phyloP scores from a whole-genome alignment of 92 coral and sea anemone genomes.

The Epizoanthus scotinus region DNA sequence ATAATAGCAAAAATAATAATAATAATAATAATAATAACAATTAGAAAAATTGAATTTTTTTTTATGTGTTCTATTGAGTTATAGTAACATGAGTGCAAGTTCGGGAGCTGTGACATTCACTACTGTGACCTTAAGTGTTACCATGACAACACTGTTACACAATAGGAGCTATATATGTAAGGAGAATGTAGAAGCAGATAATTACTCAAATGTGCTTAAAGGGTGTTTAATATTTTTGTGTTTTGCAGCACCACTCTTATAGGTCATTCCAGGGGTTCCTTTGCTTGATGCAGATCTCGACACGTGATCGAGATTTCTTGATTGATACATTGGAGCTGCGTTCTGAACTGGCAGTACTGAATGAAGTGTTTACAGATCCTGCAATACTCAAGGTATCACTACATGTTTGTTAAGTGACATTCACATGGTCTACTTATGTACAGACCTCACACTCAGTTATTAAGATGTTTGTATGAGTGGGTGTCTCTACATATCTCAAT shows the following conservation, averaged over 20 bases:
- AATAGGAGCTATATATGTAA: neutral
- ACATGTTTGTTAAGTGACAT: neutral
- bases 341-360: conserved; percentile 69
- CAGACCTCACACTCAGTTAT: no score
- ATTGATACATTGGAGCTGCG: conserved; percentile 89
- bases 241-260: conserved; percentile 84
- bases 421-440: neutral
- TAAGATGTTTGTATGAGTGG: no score
- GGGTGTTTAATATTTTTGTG: neutral
- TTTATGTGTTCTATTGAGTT: no score
- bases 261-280: conserved; percentile 93
- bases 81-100: neutral
- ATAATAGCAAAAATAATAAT: no score
- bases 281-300: conserved; percentile 97
- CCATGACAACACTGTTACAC: neutral
- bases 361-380: conserved; percentile 88
- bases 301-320: conserved; percentile 81
- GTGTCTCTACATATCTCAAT: no score
- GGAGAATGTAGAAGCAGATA: neutral
- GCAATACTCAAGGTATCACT: conserved; percentile 77
- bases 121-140: no score
- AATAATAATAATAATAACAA: no score
- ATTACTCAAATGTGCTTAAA: neutral
- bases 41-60: no score
- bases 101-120: no score